A percentile compares a stretch with the other conserved stretches of the same genome.
Evolutionary conservation across 1,140 invertebrate species (phyloP).

Genomic region (Lordiphosa collinella): DNA sequence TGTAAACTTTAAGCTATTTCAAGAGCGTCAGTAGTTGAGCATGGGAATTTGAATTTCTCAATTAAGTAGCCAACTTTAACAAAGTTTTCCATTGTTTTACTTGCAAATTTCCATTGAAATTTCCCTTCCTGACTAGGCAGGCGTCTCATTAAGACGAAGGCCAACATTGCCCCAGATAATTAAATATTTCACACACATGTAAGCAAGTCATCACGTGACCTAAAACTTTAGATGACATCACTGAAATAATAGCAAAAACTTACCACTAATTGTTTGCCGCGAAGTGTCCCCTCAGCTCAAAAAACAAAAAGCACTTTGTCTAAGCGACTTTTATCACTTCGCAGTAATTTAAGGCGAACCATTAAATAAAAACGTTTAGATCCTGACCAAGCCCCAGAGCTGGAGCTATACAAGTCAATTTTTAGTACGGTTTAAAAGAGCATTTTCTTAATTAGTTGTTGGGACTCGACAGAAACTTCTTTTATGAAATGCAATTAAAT

Average conservation of each 20-base stretch:
- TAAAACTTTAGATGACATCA: conserved; percentile 48
- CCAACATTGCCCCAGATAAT: conserved; percentile 30
- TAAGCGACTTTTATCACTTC: conserved; percentile 50
- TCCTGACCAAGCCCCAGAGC: conserved; percentile 15
- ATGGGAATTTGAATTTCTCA: too few relatives aligned
- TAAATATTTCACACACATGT: conserved; percentile 17
- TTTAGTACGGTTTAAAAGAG: conserved; percentile 57
- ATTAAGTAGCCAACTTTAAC: too few relatives aligned
- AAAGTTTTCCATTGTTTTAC: conserved; percentile 39
- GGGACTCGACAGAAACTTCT: neutral
- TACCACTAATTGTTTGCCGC: conserved; percentile 46
- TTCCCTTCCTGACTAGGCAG: conserved; percentile 25
- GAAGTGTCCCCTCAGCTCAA: neutral
- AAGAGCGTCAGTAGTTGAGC: too few relatives aligned
- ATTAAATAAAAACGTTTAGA: conserved; percentile 20
- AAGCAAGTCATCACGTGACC: conserved; percentile 28
- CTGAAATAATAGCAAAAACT: conserved; percentile 25
- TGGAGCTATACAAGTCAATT: conserved; percentile 44
- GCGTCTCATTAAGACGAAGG: conserved; percentile 16
- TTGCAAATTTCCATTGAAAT: conserved; percentile 51
- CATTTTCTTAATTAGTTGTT: conserved; percentile 56
- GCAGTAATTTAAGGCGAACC: conserved; percentile 46
- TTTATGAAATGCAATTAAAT: conserved; percentile 23
- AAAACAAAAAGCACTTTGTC: conserved; percentile 32
- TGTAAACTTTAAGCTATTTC: too few relatives aligned